Percentiles rank a stretch among this genome's conserved stretches.
phyloP scores from a whole-genome alignment of 2,888 invertebrate genomes.

The Nomada ferruginata region DNA sequence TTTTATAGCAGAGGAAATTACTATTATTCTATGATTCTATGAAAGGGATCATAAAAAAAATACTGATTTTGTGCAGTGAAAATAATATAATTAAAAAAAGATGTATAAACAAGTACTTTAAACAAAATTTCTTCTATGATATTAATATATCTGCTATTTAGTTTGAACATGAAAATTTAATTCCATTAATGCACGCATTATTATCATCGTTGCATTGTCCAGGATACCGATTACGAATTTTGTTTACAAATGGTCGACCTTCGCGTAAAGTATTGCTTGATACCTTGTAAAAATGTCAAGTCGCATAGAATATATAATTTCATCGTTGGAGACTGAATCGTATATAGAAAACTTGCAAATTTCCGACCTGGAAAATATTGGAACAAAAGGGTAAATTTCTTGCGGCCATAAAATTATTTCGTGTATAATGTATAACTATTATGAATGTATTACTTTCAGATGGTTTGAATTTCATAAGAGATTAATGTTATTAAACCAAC shows the following conservation, averaged over 20 bases:
- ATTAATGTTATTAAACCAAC: slow-evolving; percentile 94
- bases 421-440: neutral
- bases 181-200: neutral
- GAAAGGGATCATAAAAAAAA: neutral
- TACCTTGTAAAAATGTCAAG: slow-evolving; percentile 63
- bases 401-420: neutral
- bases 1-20: too few species aligned
- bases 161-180: neutral
- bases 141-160: neutral
- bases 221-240: slow-evolving; percentile 55
- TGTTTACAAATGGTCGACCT: slow-evolving; percentile 78
- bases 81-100: neutral
- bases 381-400: slow-evolving; percentile 85
- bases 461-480: slow-evolving; percentile 94
- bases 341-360: slow-evolving; percentile 90
- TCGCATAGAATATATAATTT: slow-evolving; percentile 84
- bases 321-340: slow-evolving; percentile 90
- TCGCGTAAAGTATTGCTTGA: neutral
- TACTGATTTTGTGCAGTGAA: neutral
- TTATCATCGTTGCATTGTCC: slow-evolving; percentile 13
- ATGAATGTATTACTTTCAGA: slow-evolving; percentile 82
- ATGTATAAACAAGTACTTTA: neutral
- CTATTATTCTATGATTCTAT: too few species aligned
- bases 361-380: slow-evolving; percentile 89
- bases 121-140: neutral